A percentile compares a stretch with the other conserved stretches of the same genome.
These are phyloP conservation scores for Caenorhabditis sinica DNA, from an alignment of 2,888 invertebrate species.

Conservation along the genomic window DNA sequence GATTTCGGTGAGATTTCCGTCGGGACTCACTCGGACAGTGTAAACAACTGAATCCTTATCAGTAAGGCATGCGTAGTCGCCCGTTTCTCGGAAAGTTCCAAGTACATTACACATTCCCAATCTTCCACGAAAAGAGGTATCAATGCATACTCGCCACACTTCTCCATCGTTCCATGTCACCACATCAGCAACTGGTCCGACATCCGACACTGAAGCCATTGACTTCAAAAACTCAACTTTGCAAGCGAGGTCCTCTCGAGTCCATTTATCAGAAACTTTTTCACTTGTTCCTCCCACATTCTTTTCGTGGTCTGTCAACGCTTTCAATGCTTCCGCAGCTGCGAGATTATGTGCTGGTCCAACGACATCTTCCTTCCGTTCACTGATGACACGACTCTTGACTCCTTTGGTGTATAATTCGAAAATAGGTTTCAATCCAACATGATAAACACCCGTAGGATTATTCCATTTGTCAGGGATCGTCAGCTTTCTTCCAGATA, in stretches of 20 bases:
- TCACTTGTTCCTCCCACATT: slow-evolving; percentile 79
- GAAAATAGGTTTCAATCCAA: slow-evolving; percentile 92
- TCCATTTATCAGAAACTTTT: slow-evolving; percentile 88
- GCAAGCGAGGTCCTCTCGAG: slow-evolving; percentile 93
- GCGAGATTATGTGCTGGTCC: slow-evolving; percentile 90
- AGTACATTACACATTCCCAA: slow-evolving; percentile 89
- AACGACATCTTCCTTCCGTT: slow-evolving; percentile 91
- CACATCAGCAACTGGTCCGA: slow-evolving; percentile 94
- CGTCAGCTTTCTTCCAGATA: slow-evolving; percentile 93
- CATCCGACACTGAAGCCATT: slow-evolving; percentile 92
- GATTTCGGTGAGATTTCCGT: slow-evolving; percentile 94
- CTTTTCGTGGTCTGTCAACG: slow-evolving; percentile 88
- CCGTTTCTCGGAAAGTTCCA: slow-evolving; percentile 90
- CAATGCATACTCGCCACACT: slow-evolving; percentile 93
- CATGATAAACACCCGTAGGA: slow-evolving; percentile 90
- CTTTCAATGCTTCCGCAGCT: slow-evolving; percentile 89
- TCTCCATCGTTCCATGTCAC: slow-evolving; percentile 93
- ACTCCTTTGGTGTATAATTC: slow-evolving; percentile 91
- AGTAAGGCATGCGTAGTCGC: slow-evolving; percentile 90
- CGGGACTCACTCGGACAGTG: slow-evolving; percentile 91
- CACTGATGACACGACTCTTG: slow-evolving; percentile 85
- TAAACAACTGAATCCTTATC: slow-evolving; percentile 90
- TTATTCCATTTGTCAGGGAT: slow-evolving; percentile 91
- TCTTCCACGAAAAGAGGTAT: slow-evolving; percentile 91
- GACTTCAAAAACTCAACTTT: slow-evolving; percentile 90